phyloP scores from a whole-genome alignment of 2,797 vertebrate genomes.

The Sternotherus odoratus region DNA sequence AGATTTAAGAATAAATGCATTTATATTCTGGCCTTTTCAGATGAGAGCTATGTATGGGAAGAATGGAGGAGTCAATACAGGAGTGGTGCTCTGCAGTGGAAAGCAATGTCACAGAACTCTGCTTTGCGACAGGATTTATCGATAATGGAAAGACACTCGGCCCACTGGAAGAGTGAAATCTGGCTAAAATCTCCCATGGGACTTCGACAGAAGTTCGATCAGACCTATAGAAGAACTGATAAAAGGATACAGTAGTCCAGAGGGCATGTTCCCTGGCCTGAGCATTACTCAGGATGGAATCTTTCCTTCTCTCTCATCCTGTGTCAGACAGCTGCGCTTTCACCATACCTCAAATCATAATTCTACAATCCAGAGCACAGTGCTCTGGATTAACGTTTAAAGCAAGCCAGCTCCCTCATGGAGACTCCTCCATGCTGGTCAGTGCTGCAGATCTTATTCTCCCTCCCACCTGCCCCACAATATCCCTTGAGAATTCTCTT shows the following conservation, averaged over 20 bases:
- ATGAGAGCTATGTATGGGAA: background rate
- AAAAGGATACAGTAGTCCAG: background rate
- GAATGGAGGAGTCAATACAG: background rate
- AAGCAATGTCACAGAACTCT: background rate
- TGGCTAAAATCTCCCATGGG: background rate
- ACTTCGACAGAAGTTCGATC: background rate
- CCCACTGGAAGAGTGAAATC: background rate
- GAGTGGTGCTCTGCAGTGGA: background rate
- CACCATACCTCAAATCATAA: background rate
- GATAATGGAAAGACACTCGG: background rate
- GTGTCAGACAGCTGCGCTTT: background rate
- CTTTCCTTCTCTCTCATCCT: background rate
- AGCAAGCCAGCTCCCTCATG: background rate
- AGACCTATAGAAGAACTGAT: background rate
- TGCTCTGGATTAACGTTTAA: background rate
- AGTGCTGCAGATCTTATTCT: background rate
- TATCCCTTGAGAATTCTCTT: background rate
- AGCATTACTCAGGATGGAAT: background rate
- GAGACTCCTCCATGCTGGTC: background rate
- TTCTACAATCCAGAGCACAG: background rate
- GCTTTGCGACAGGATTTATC: background rate
- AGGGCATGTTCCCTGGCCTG: too few species aligned
- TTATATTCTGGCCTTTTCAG: background rate
- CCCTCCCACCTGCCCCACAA: background rate
- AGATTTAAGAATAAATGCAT: background rate